phyloP scores from a whole-genome alignment of 2,888 invertebrate species.

The Epicampocera succincta region DNA sequence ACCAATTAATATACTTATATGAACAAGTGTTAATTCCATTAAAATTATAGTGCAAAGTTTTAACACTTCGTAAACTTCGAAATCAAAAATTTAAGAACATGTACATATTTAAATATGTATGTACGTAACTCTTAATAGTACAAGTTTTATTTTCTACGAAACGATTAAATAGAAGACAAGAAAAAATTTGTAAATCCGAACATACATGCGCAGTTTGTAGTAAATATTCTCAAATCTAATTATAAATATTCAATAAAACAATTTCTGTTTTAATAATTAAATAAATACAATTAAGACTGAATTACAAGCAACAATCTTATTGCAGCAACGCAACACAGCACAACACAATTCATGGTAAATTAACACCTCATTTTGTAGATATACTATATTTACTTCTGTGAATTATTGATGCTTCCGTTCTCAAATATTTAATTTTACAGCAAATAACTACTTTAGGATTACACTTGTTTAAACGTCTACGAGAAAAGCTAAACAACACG shows the following conservation, averaged over 20 bases:
- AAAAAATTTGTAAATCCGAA: background rate
- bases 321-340: background rate
- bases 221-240: conserved; percentile 6
- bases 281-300: background rate
- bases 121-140: too few relatives aligned
- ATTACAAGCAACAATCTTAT: background rate
- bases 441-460: too few relatives aligned
- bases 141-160: too few relatives aligned
- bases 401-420: background rate
- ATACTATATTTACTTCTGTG: background rate
- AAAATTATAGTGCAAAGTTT: conserved; percentile 1
- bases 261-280: background rate
- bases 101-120: too few relatives aligned
- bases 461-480: too few relatives aligned
- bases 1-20: conserved; percentile 20
- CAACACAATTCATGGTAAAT: conserved; percentile 1
- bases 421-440: too few relatives aligned
- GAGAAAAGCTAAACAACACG: too few relatives aligned
- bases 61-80: background rate
- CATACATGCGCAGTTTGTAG: conserved; percentile 7
- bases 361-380: background rate
- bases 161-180: too few relatives aligned
- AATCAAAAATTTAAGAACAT: background rate
- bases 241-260: conserved; percentile 15
- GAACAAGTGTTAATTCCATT: conserved; percentile 6